These are phyloP conservation scores for Eulemur coronatus DNA, from an alignment of 2,797 vertebrate genomes.

Conservation along the genomic window DNA sequence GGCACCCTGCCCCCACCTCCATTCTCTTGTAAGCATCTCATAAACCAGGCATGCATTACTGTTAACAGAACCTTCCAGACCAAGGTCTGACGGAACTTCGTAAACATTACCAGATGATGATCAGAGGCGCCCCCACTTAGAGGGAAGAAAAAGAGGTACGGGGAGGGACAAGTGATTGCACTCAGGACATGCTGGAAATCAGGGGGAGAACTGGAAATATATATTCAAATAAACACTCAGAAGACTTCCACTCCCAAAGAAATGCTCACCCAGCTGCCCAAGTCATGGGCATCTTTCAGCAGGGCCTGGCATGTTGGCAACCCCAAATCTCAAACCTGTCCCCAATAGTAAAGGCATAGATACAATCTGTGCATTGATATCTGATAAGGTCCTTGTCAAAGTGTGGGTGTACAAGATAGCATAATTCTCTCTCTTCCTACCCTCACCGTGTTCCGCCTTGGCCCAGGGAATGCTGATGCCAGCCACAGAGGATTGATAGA, in stretches of 20 bases:
- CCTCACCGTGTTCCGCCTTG: background rate
- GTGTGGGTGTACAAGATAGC: background rate
- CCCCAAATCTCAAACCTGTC: background rate
- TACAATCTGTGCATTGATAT: background rate
- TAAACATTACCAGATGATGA: conserved; percentile 54
- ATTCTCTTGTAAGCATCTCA: conserved; percentile 59
- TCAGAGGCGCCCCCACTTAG: background rate
- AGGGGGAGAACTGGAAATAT: background rate
- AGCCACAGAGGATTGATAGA: background rate
- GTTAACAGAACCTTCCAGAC: conserved; percentile 44
- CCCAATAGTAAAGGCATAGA: background rate
- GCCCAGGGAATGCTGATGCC: background rate
- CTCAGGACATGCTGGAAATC: background rate
- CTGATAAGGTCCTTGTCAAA: background rate
- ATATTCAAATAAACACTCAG: background rate
- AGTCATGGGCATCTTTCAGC: background rate
- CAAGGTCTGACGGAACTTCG: conserved; percentile 1
- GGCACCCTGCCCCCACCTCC: conserved; percentile 56
- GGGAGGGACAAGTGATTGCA: background rate
- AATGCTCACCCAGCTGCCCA: background rate
- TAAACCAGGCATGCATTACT: conserved; percentile 53
- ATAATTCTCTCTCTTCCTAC: background rate
- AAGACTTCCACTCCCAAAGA: no score
- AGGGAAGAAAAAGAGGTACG: background rate
- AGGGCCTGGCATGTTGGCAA: background rate